Conservation (phyloP, 2,797 vertebrate genomes). For the Onychomys torridus region DNA sequence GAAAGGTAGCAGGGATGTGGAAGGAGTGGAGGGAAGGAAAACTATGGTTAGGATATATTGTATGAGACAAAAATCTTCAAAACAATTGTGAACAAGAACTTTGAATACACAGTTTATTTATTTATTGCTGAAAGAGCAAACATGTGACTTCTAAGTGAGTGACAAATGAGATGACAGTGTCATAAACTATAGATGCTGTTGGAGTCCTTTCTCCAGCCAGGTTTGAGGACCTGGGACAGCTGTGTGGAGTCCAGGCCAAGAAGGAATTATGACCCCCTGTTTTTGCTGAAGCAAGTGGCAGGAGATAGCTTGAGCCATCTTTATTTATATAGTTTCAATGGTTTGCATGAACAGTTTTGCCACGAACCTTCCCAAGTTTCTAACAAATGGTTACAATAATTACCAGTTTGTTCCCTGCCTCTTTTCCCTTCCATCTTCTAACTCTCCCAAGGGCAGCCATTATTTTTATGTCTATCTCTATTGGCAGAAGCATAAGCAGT, state of each 20-base stretch:
- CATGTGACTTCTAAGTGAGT: not conserved
- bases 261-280: not conserved
- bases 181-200: not conserved
- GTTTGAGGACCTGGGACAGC: not conserved
- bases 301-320: too few species aligned
- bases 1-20: too few species aligned
- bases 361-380: too few species aligned
- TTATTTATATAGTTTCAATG: too few species aligned
- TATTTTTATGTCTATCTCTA: not conserved
- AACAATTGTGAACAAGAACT: not conserved
- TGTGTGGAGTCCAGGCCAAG: not conserved
- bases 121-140: too few species aligned
- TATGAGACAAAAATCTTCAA: not conserved
- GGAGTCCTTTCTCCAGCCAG: not conserved
- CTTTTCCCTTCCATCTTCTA: not conserved
- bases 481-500: not conserved
- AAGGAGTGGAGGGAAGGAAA: not conserved
- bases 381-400: too few species aligned
- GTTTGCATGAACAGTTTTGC: too few species aligned
- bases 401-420: not conserved
- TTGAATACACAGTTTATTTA: not conserved
- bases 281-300: not conserved
- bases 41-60: not conserved
- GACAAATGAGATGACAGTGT: not conserved
- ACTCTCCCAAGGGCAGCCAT: not conserved